Conservation (phyloP, 2,113 vertebrate species). For the Tiliqua scincoides region DNA sequence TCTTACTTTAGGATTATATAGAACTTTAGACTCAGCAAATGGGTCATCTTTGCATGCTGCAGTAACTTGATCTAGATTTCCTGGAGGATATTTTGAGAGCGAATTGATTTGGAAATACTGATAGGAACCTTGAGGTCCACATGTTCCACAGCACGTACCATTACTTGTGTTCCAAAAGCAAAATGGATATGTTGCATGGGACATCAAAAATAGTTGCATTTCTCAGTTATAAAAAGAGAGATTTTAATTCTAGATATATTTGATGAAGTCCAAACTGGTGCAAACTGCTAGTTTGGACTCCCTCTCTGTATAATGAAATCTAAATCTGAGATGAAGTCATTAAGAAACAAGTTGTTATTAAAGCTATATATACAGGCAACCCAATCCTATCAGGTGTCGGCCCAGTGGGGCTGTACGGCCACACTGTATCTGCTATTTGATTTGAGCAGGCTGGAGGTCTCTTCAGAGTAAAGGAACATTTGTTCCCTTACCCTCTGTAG, state of each 20-base stretch:
- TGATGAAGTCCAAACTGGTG: not conserved
- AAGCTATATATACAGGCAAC: no score
- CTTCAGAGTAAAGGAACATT: no score
- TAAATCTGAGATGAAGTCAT: not conserved
- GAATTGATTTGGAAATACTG: conserved; percentile 47
- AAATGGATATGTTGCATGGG: not conserved
- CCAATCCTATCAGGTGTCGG: no score
- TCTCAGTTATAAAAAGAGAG: conserved; percentile 1
- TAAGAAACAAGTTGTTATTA: not conserved
- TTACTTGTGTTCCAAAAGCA: conserved; percentile 17
- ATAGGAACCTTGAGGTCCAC: conserved; percentile 53
- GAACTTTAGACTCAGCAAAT: conserved; percentile 75
- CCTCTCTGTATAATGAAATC: conserved; percentile 10
- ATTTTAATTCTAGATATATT: not conserved
- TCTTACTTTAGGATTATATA: conserved; percentile 55
- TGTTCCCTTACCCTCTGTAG: no score
- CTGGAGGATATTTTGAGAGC: conserved; percentile 44
- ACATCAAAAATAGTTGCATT: conserved; percentile 1
- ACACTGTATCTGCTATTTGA: no score
- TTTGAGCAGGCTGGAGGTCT: no score
- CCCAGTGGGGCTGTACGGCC: not conserved
- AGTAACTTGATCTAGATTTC: conserved; percentile 67
- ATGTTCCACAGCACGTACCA: conserved; percentile 44
- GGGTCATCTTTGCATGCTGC: conserved; percentile 54
- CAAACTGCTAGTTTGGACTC: not conserved